phyloP scores from a whole-genome alignment of 2,113 vertebrate genomes.

The Elephantulus edwardii region DNA sequence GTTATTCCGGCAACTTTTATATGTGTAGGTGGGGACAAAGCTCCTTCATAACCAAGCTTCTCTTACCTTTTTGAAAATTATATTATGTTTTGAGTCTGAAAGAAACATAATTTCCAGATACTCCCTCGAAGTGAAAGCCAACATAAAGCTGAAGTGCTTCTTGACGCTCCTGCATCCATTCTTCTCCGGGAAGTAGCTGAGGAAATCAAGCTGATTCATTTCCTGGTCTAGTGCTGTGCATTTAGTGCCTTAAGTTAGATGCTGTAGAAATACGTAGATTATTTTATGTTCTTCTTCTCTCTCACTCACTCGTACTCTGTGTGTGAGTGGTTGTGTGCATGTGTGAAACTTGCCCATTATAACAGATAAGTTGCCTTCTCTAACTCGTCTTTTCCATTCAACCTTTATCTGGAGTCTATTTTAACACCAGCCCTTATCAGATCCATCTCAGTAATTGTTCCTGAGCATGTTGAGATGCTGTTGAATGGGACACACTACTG shows the following conservation, averaged over 20 bases:
- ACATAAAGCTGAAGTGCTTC: neutral
- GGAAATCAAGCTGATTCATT: neutral
- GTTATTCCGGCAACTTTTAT: neutral
- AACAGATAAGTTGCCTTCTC: no score
- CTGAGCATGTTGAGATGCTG: neutral
- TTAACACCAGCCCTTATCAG: neutral
- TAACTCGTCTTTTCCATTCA: neutral
- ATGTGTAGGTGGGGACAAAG: neutral
- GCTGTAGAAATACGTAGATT: accelerated
- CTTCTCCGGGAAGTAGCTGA: neutral
- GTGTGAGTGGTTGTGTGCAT: neutral
- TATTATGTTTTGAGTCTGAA: neutral
- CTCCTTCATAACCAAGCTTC: neutral
- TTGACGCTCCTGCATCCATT: accelerated
- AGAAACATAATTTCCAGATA: neutral
- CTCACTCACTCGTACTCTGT: no score
- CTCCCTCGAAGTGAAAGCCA: neutral
- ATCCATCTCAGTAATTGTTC: accelerated
- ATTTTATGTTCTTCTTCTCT: no score
- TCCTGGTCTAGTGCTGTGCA: neutral
- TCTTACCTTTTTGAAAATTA: neutral
- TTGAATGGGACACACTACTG: accelerated
- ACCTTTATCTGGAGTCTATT: accelerated
- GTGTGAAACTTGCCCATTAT: no score
- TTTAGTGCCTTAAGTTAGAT: neutral